These are phyloP conservation scores for Hemibates koningsi DNA, from an alignment of 2,113 vertebrate species.

Conservation along the genomic window DNA sequence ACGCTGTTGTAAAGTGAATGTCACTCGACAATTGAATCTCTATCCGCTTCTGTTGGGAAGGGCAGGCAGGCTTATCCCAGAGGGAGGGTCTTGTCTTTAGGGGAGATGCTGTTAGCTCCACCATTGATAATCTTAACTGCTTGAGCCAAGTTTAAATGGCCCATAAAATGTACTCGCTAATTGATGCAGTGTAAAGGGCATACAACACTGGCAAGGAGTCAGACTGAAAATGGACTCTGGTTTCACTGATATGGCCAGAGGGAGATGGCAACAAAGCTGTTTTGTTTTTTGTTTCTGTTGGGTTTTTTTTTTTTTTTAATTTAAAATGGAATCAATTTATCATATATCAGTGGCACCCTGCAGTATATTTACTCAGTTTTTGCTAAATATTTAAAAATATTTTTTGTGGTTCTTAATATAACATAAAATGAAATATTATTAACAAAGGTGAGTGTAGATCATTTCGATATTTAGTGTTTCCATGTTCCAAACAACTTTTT, in stretches of 20 bases:
- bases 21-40: conserved; percentile 39
- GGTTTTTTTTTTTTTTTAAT: background rate
- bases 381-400: background rate
- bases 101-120: conserved; percentile 32
- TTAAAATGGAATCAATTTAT: background rate
- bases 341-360: background rate
- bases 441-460: background rate
- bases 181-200: conserved; percentile 63
- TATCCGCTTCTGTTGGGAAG: conserved; percentile 16
- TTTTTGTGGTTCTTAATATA: background rate
- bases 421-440: background rate
- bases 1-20: conserved; percentile 31
- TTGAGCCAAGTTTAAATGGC: conserved; percentile 62
- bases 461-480: background rate
- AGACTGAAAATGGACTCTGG: background rate
- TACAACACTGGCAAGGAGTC: conserved; percentile 21
- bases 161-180: conserved; percentile 65
- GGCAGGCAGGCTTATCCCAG: conserved; percentile 34
- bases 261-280: background rate
- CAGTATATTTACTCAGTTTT: background rate
- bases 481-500: background rate
- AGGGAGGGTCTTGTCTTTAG: conserved; percentile 11
- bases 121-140: conserved; percentile 43
- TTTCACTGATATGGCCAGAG: background rate
- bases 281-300: background rate